A percentile compares a stretch with the other conserved stretches of the same genome.
Evolutionary conservation across 2,113 vertebrate genomes (phyloP).

Genomic region (Halichoeres trimaculatus): DNA sequence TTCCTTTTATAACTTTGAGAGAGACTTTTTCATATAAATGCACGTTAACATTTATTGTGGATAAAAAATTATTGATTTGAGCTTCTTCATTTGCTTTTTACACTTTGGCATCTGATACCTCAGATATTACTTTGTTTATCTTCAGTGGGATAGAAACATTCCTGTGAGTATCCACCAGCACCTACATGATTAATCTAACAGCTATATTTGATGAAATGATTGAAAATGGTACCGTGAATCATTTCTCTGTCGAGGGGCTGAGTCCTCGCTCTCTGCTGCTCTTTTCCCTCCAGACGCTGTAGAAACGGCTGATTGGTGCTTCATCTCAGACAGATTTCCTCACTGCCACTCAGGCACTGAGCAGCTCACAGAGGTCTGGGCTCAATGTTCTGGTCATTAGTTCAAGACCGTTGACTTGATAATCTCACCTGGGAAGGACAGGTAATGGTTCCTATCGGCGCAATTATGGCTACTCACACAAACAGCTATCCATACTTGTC

Average conservation of each 20-base stretch:
- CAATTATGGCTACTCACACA: conserved; percentile 74
- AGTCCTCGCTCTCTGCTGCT: conserved; percentile 23
- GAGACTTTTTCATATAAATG: too few relatives aligned
- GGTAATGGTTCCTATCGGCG: conserved; percentile 76
- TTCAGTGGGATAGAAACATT: not conserved
- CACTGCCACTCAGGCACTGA: conserved; percentile 42
- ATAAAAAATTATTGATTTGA: too few relatives aligned
- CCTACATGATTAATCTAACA: not conserved
- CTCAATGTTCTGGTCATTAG: conserved; percentile 80
- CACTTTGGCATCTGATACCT: not conserved
- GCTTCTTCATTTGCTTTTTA: too few relatives aligned
- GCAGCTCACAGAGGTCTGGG: conserved; percentile 59
- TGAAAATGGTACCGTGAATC: not conserved
- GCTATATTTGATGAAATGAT: conserved; percentile 12
- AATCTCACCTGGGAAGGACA: conserved; percentile 81
- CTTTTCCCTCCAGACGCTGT: conserved; percentile 18
- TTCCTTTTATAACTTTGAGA: too few relatives aligned
- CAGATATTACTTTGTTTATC: not conserved
- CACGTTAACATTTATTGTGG: too few relatives aligned
- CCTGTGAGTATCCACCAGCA: not conserved
- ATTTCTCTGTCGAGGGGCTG: not conserved
- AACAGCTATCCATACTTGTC: conserved; percentile 77
- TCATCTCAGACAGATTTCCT: conserved; percentile 39
- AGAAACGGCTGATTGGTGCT: conserved; percentile 48
- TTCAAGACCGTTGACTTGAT: conserved; percentile 80